Conservation (phyloP, 2,113 vertebrate genomes). For the Coptodon rendalli region DNA sequence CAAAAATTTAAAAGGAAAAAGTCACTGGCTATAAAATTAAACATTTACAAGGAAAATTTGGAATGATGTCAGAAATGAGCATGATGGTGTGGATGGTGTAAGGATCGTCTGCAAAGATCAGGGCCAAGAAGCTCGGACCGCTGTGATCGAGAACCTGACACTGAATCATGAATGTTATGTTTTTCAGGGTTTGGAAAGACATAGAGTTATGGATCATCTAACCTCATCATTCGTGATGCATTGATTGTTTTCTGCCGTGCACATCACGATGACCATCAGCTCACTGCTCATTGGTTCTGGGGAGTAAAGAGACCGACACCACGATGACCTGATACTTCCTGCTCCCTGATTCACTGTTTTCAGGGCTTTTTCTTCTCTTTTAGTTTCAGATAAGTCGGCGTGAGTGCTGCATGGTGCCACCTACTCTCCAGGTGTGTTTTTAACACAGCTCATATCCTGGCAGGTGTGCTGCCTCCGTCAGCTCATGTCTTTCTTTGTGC, state of each 20-base stretch:
- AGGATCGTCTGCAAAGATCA: neutral
- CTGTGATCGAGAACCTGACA: neutral
- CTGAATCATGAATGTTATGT: neutral
- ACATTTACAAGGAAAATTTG: neutral
- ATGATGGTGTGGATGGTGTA: neutral
- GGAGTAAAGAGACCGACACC: neutral
- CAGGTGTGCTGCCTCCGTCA: neutral
- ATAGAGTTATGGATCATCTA: neutral
- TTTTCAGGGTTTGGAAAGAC: neutral
- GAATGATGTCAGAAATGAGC: neutral
- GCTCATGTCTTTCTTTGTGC: neutral
- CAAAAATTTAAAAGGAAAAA: neutral
- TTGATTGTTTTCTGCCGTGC: neutral
- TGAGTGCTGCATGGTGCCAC: neutral
- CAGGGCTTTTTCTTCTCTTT: neutral
- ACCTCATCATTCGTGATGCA: neutral
- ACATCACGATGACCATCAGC: neutral
- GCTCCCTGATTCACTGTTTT: neutral
- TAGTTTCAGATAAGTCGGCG: neutral
- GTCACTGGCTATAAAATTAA: neutral
- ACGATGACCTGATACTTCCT: neutral
- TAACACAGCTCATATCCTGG: neutral
- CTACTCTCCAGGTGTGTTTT: neutral
- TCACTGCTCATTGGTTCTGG: neutral
- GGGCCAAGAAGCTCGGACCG: neutral